Base-by-base conservation (phyloP, 2,888 invertebrate species). In the Papilio elwesi region DNA sequence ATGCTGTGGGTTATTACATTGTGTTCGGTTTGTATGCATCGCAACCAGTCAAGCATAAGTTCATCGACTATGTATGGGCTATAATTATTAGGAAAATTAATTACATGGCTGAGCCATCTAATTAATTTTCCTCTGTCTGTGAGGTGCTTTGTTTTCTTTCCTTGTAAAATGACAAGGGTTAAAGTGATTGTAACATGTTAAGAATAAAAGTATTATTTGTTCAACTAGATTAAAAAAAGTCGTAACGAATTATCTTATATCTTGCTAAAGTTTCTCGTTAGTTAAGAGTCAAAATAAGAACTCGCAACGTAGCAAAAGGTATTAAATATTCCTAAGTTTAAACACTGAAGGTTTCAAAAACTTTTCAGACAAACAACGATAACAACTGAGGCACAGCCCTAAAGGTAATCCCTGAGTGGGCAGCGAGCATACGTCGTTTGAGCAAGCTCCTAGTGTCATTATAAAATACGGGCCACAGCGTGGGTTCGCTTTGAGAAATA, bases 401-500 rank as follows among this genome's bases (percentile, higher is more conserved):
- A 81, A 78, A 81, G 78, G 83, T 90, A 90, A 90, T 90, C 87
- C 89, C 86, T 85, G 88, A 90, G 88, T 87, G 91, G 91, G 88
- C 89, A 90, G 86, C 86, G 78, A 87, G 86, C 90, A 90, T 89
- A 89, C 88, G 88, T 89, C 87, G 90, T 86, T 88, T 87, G 87
- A 87, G 86, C 87, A 86, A 90, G 86, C 86, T 88, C 87, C 84
- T 84, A 79, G 88, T 89, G 90, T 90, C 91, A 89, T 93, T 92
- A 91, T 92, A 92, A 92, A 91, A 92, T 90, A 92, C 89, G 91
- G 83, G 84, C 86, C 84, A 83, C 86, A 83, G 80, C 87, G 89
- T 86, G 89, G 88, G 90, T 90, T 88, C 90, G 89, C 90, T 92
- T 90, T 93, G 93, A 92, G 93, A 91, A 91, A 93, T 93, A 87